Percentiles rank a stretch among this genome's conserved stretches.
These are phyloP conservation scores for Trichogramma pretiosum DNA, from an alignment of 1,140 invertebrate species.

Conservation along the genomic window DNA sequence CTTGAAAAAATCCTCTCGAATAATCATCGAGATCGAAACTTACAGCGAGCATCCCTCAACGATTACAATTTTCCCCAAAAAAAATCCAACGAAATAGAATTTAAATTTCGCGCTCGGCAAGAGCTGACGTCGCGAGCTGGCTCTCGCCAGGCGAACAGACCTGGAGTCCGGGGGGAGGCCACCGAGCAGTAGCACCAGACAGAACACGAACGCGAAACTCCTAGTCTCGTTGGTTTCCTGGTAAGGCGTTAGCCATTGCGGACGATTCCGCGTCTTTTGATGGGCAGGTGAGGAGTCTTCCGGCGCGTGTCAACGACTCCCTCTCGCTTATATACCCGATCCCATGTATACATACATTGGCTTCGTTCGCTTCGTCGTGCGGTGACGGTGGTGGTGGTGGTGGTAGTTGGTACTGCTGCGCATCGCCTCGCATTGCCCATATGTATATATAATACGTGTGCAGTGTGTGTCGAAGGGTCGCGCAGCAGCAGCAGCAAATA, in stretches of 20 bases:
- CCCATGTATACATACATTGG: neutral
- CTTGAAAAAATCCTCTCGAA: too few relatives aligned
- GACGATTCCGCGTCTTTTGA: constrained; percentile 47
- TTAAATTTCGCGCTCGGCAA: too few relatives aligned
- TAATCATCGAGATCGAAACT: neutral
- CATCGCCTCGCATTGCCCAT: neutral
- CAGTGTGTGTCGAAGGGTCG: too few relatives aligned
- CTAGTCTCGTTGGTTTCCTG: constrained; percentile 26
- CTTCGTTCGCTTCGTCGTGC: neutral
- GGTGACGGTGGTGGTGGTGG: neutral
- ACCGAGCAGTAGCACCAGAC: too few relatives aligned
- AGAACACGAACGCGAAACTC: neutral
- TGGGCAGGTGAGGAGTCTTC: constrained; percentile 47
- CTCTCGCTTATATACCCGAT: neutral
- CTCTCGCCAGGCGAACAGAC: neutral
- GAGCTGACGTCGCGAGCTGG: neutral
- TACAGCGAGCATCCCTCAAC: neutral
- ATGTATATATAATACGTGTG: too few relatives aligned
- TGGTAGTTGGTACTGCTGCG: neutral
- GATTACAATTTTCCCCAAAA: too few relatives aligned
- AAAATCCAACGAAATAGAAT: too few relatives aligned
- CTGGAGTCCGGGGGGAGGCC: neutral
- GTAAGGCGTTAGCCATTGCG: constrained; percentile 40
- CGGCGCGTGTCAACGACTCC: constrained; percentile 43
- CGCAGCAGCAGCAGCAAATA: too few relatives aligned